Evolutionary conservation across 2,113 vertebrate genomes (phyloP), one percentile per base, ranked within the genome.

Genomic region (Oryzias curvinotus): DNA sequence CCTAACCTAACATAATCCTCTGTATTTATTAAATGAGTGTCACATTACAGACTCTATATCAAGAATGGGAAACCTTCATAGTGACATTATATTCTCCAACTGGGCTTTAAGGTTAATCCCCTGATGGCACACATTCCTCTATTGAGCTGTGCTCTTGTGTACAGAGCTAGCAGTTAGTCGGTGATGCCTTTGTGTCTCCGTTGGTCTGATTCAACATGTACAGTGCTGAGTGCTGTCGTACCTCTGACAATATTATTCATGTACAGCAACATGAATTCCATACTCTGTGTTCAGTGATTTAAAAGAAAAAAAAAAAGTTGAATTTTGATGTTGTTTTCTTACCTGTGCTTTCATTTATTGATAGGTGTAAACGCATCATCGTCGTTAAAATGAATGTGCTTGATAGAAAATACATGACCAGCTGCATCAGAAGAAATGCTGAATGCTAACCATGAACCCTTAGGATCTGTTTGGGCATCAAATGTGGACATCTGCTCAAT

Each of bases 31-130:
- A 70, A 42, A 80, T 57, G 62, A 58, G 62, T 48, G 57, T 60
- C 70, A 50, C 65, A 54, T 74, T 68, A 62, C 68, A 71, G 52
- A 69, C 74, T 82, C 59, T 47, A 19, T 55, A 55, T 21, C 57
- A 64, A 57, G 65, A 62, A 83, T 15, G 14, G 77, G 44, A 77
- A 74, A 69, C 64, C 64, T 48, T 83, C 72, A 58, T 60, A 14
- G 44, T 57, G 55, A 65, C 73, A 59, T 57, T 73, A 30, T 51
- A 26, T 43, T 69, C 68, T 71, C 71, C 66, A 53, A 54, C 42
- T 61, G 68, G 64, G 44, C 71, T 65, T 26, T 68, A 72, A 82
- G 70, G 68, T 74, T 15, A 53, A 68, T 58, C 45, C 59, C 52
- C 50, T 60, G 60, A 52, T 57, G 52, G 59, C 60, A 77, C 65